These are phyloP conservation scores for Platysteira castanea DNA, from an alignment of 2,113 vertebrate genomes.

Conservation along the genomic window DNA sequence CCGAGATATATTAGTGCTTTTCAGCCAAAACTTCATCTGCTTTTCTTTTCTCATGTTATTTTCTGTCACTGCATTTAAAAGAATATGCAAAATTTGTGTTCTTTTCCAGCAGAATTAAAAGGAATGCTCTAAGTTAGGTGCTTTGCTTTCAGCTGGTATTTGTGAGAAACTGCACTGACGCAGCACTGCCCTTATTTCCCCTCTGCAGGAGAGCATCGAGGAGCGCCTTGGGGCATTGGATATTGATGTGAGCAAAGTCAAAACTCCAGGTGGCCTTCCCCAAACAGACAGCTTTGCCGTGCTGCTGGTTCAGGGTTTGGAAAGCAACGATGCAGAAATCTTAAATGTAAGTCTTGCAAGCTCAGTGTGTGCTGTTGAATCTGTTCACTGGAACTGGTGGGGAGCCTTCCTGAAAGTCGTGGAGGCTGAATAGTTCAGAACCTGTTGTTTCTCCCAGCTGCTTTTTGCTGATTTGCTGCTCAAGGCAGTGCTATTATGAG, in stretches of 20 bases:
- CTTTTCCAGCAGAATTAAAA: not conserved
- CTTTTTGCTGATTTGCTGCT: not conserved
- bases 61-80: not conserved
- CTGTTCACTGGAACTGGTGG: not conserved
- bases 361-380: not conserved
- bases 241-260: constrained; percentile 75
- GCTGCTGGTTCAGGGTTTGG: constrained; percentile 90
- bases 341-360: constrained; percentile 83
- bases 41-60: not conserved
- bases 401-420: not conserved
- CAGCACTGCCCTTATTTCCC: not conserved
- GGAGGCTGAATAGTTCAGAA: not conserved
- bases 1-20: not conserved
- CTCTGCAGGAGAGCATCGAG: constrained; percentile 85
- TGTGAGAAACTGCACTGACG: not conserved
- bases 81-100: not conserved
- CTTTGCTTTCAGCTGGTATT: not conserved
- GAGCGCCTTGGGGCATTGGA: constrained; percentile 88
- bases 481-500: not conserved
- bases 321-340: constrained; percentile 87
- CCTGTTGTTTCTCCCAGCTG: not conserved
- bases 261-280: constrained; percentile 73
- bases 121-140: not conserved
- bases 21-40: not conserved
- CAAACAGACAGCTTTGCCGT: constrained; percentile 90